phyloP scores from a whole-genome alignment of 2,888 invertebrate genomes.

The Dicranocentrus wangi region DNA sequence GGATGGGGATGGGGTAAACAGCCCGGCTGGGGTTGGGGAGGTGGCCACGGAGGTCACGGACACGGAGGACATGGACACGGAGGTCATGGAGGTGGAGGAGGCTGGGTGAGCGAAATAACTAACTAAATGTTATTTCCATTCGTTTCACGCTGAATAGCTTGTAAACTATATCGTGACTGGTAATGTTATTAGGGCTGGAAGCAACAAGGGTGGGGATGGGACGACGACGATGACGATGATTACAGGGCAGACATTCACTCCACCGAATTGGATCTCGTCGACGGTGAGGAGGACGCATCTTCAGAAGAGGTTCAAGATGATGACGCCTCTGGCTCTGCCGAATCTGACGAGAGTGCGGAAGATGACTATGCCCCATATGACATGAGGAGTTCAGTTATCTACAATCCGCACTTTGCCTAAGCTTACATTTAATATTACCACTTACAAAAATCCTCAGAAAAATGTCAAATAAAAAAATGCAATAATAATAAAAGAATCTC shows the following conservation, averaged over 20 bases:
- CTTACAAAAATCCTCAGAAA: conserved; percentile 9
- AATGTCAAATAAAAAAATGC: conserved; percentile 22
- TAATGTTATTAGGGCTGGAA: conserved; percentile 34
- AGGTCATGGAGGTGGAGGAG: too few species aligned
- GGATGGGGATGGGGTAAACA: conserved; percentile 61
- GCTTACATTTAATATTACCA: conserved; percentile 47
- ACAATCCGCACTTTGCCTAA: conserved; percentile 49
- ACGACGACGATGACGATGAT: conserved; percentile 52
- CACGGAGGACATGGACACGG: conserved; percentile 17
- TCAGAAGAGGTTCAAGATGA: conserved; percentile 49
- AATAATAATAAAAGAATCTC: conserved; percentile 5
- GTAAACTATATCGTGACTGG: too few species aligned
- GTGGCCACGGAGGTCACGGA: conserved; percentile 7
- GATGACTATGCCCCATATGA: conserved; percentile 30
- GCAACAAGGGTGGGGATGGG: conserved; percentile 48
- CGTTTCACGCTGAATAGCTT: too few species aligned
- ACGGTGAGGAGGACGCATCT: conserved; percentile 21
- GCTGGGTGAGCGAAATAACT: conserved; percentile 23
- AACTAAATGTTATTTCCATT: background rate
- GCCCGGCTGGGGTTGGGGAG: background rate
- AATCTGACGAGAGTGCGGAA: conserved; percentile 43
- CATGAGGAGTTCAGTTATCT: conserved; percentile 19
- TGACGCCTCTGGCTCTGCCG: conserved; percentile 34
- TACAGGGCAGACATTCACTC: conserved; percentile 30
- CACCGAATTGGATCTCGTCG: background rate